Base-by-base conservation (phyloP, 2,797 vertebrate species). In the Picus viridis region DNA sequence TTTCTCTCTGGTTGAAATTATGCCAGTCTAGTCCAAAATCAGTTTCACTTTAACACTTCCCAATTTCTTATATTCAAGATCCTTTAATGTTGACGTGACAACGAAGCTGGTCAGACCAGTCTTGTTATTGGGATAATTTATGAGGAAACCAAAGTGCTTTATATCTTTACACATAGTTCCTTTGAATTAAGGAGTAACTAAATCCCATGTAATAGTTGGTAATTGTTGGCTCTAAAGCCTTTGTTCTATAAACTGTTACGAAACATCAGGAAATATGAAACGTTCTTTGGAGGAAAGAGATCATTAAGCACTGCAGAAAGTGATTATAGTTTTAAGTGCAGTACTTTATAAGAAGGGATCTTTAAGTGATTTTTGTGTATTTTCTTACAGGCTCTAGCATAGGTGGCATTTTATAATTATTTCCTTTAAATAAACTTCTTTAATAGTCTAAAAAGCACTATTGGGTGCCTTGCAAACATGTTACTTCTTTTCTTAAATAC, bases 401-500 rank as follows among this genome's bases (percentile, higher is more conserved):
- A 83, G 45, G 26, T 68, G 49, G 18, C 39, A 58, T 80, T 71
- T 84, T 79, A 41, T 62, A 41, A 74, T 84, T 91, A 56, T 36
- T 74, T 89, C 49, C 30, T 72, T 82, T 73, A 78, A 73, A 53
- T 92, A 58, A 59, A 62, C 74, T 86, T 88, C 23, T 70, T 0
- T 54, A 22, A 63, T 30, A 34, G 20, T 83, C 64, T 88, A 14
- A 78, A 89, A 88, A 79, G 15, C 17, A 11, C 20, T 81, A 12
- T 73, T 62, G 84, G 49, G 27, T 67, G 71, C 57, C 83, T 86
- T 92, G 61, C 53, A 78, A 2, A 76, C 80, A 1, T 63, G 54
- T 89, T 93, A 51, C 85, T 91, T 84, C 27, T 84, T 73, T 81
- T 89, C 83, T 83, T 93, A 88, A 87, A 71, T 30, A 39, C 29